Base-by-base conservation (phyloP, 2,888 invertebrate species). In the Noctua janthina region DNA sequence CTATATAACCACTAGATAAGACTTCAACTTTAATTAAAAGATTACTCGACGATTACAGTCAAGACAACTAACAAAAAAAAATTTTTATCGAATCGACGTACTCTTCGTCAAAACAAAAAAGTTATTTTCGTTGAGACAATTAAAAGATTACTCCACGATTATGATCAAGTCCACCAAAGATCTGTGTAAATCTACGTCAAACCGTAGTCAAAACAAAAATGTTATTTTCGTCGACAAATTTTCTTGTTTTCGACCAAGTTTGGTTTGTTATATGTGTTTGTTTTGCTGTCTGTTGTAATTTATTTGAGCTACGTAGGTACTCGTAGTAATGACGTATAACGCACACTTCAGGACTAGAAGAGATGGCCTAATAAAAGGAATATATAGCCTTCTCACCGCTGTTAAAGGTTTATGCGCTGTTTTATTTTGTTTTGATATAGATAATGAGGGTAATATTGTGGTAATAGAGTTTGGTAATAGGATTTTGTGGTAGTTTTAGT, bases 201-300 rank as follows among this genome's bases (percentile, higher is more conserved):
- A 78, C 79, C 66, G 79, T 74, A 77, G 88, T 90, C 85, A 89
- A 88, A 89, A 91, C 86, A 90, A 89, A 88, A 89, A 75, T 88
- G 80, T 88, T 90, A 85, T 91, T 89, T 87, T 88, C 83, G 81
- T 76, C 73, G 81, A 83, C 82, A 87, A 86, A 86, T 88, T 85
- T 88, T 85, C 88, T 90, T 91, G 86, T 91, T 91, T 92, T 89
- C 83, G 76, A 82, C 81, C 62, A 82, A 84, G 82, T 85, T 66
- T 89, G 79, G 88, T 89, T 91, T 92, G 89, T 85, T 87, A 87
- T 86, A 91, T 90, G 85, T 90, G 91, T 90, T 92, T 93, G 92
- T 93, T 93, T 91, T 91, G 87, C 79, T 87, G 79, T 84, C 80
- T 74, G 56, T 62, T 81, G 83, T 89, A 89, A 89, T 92, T 90